phyloP scores from a whole-genome alignment of 2,113 vertebrate species.

The Aspiorhynchus laticeps region DNA sequence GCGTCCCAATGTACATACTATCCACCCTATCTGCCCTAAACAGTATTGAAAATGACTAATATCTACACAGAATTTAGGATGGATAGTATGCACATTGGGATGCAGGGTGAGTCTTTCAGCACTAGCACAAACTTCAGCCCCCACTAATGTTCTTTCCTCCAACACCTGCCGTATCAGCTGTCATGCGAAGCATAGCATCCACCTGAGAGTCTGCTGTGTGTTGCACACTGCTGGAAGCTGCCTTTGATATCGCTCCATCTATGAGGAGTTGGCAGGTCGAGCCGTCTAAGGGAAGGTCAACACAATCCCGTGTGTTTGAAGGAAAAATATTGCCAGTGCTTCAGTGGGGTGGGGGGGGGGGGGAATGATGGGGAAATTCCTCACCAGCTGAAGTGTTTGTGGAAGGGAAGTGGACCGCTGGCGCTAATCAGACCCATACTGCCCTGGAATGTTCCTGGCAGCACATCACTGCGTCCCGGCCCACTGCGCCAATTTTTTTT shows the following conservation, averaged over 20 bases:
- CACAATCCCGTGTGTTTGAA: constrained; percentile 23
- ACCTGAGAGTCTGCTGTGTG: background rate
- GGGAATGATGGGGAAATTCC: constrained; percentile 50
- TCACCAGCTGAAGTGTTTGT: constrained; percentile 41
- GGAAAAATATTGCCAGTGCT: constrained; percentile 41
- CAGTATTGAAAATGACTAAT: too few relatives aligned
- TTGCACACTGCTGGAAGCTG: background rate
- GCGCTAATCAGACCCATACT: constrained; percentile 58
- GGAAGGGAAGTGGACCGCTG: constrained; percentile 37
- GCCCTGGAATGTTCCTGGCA: constrained; percentile 70
- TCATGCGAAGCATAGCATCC: background rate
- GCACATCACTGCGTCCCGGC: constrained; percentile 58
- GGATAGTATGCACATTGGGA: too few relatives aligned
- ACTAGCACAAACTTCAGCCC: background rate
- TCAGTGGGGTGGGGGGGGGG: constrained; percentile 22
- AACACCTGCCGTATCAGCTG: background rate
- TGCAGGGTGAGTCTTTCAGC: background rate
- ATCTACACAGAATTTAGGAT: too few relatives aligned
- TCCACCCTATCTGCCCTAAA: too few relatives aligned
- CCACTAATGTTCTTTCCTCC: background rate
- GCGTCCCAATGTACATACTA: too few relatives aligned
- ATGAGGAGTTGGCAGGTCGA: constrained; percentile 36
- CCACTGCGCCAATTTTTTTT: constrained; percentile 71
- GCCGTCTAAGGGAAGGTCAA: constrained; percentile 30
- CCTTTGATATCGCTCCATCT: constrained; percentile 33